Evolutionary conservation across 2,797 vertebrate genomes (phyloP).

Genomic region (Momotus momota): DNA sequence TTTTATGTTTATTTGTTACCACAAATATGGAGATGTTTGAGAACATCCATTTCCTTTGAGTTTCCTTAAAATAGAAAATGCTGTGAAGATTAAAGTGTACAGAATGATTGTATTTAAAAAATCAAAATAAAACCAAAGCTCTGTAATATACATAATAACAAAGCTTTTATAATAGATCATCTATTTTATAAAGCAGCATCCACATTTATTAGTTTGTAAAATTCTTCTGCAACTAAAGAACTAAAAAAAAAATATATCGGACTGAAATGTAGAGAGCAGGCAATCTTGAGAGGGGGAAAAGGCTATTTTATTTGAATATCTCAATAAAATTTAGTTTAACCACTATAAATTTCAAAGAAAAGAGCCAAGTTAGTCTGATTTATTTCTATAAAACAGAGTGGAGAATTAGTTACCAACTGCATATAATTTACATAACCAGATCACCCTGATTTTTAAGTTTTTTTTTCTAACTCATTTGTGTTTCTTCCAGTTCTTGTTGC

Average conservation of each 20-base stretch:
- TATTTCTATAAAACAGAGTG: background rate
- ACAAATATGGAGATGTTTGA: slow-evolving; percentile 40
- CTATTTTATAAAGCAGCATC: background rate
- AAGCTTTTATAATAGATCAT: background rate
- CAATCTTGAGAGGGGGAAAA: background rate
- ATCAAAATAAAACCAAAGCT: background rate
- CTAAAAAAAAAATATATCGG: background rate
- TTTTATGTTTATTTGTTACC: background rate
- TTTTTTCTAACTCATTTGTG: background rate
- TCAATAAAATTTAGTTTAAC: background rate
- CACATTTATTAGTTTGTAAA: background rate
- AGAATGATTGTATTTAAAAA: background rate
- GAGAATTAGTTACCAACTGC: background rate
- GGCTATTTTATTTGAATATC: background rate
- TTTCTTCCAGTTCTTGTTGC: background rate
- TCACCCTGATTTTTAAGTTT: background rate
- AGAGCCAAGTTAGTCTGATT: background rate
- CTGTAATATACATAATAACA: background rate
- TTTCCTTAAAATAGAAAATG: slow-evolving; percentile 1
- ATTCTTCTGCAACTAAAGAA: background rate
- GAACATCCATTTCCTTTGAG: background rate
- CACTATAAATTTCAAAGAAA: background rate
- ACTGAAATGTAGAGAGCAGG: background rate
- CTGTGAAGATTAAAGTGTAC: background rate
- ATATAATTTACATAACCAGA: background rate